Conservation (phyloP, 2,797 vertebrate genomes). For the Mormyrops attenuatus region DNA sequence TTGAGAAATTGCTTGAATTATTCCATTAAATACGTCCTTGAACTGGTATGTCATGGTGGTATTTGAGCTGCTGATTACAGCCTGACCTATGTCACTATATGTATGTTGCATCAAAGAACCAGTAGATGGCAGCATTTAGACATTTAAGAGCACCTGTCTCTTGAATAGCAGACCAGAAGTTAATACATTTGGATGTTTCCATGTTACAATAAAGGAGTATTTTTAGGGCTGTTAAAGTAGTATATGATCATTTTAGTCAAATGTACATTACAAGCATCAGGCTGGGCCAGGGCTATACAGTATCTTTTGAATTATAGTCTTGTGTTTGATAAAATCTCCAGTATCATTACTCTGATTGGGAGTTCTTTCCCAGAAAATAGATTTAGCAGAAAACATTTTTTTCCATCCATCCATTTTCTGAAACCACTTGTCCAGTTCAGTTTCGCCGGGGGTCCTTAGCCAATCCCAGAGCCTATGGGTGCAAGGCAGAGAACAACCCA, state of each 20-base stretch:
- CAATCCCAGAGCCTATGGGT: background rate
- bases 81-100: background rate
- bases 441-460: background rate
- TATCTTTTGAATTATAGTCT: background rate
- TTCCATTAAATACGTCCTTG: background rate
- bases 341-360: background rate
- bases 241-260: background rate
- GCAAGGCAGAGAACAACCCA: background rate
- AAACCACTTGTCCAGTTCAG: background rate
- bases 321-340: background rate
- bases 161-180: background rate
- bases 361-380: background rate
- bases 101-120: background rate
- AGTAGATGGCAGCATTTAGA: constrained; percentile 18
- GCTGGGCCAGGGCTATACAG: background rate
- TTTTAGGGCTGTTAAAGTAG: background rate
- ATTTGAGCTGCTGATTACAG: background rate
- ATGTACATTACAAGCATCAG: background rate
- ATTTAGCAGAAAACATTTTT: background rate
- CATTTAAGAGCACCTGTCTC: background rate
- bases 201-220: background rate
- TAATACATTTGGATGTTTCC: background rate
- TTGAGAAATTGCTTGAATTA: background rate
- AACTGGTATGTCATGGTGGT: background rate
- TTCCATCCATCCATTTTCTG: background rate